Base-by-base conservation (phyloP, 2,888 invertebrate genomes). In the Metalampra italica region DNA sequence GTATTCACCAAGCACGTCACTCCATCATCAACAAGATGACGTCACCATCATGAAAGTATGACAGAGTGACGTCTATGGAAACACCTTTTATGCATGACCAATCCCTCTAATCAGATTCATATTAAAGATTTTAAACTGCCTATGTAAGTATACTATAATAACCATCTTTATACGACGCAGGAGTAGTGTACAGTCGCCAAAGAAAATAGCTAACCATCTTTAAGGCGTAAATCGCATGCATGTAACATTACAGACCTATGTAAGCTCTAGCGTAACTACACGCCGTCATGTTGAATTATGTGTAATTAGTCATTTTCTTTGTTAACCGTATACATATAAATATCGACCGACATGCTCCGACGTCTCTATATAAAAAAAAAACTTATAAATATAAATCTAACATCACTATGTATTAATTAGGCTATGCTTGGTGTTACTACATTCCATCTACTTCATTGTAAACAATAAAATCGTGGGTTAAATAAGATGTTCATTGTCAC, bases 361-460 rank as follows among this genome's bases (percentile, higher is more conserved):
- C 22, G 22, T 22, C 22, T 75, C 68, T 80, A 77, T 78, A 77
- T 71, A 77, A 75, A 77, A 78, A 77, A 78, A 80, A 76, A 80
- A 75, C 82, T 82, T 83, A 81, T 70, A 76, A 80, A 82, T 82
- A n/a, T 36, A 81, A 84, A 75, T 82, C 87, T 88, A 88, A 81
- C 78, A 78, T 85, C 83, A 80, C 79, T 86, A 85, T 81, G 73
- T 68, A 75, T 82, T 82, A 72, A 73, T 76, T 76, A 87, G 82
- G 83, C 87, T 87, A 86, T 79, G 76, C 78, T 88, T 88, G 88
- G 88, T 87, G 87, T 88, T 84, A 74, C 87, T 87, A 87, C 81
- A 58, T 71, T 82, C 76, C 66, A 74, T 75, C 72, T 75, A 79
- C 78, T 71, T 64, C 66, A 70, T 71, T 75, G 63, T 61, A 68